A percentile compares a stretch with the other conserved stretches of the same genome.
Evolutionary conservation across 2,888 invertebrate species (phyloP).

Genomic region (Tiliacea aurago): DNA sequence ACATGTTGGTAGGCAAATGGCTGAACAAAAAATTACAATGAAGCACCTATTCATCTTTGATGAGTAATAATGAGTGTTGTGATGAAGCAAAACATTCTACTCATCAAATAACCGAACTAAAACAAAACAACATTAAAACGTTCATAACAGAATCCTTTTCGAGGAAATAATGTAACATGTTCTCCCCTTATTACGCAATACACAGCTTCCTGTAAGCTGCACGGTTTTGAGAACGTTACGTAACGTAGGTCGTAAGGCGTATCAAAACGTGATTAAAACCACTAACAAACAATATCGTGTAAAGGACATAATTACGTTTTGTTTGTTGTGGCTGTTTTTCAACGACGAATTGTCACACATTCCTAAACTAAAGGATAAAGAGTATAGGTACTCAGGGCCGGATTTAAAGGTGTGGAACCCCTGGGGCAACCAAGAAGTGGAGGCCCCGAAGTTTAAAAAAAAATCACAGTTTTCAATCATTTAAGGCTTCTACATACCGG

Average conservation of each 20-base stretch:
- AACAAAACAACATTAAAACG: constrained; percentile 1
- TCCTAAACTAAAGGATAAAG: not conserved
- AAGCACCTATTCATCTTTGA: not conserved
- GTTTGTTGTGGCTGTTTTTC: constrained; percentile 27
- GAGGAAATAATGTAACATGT: constrained; percentile 6
- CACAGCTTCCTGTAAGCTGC: constrained; percentile 2
- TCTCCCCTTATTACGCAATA: constrained; percentile 42
- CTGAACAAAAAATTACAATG: not conserved
- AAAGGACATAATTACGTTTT: constrained; percentile 5
- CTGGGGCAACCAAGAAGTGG: too few relatives aligned
- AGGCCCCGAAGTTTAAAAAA: too few relatives aligned
- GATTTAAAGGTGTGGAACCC: too few relatives aligned
- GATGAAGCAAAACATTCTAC: not conserved
- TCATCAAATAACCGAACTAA: not conserved
- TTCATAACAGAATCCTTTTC: constrained; percentile 23
- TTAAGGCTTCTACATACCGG: too few relatives aligned
- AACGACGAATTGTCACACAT: not conserved
- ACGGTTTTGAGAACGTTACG: constrained; percentile 36
- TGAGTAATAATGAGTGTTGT: too few relatives aligned
- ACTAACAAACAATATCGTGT: constrained; percentile 30
- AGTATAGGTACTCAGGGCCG: not conserved
- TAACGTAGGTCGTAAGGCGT: constrained; percentile 8
- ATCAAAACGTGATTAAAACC: constrained; percentile 45
- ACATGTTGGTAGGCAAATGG: not conserved
- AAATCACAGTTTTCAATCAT: too few relatives aligned